Conservation (phyloP, 2,888 invertebrate genomes). For the Diloba caeruleocephala region DNA sequence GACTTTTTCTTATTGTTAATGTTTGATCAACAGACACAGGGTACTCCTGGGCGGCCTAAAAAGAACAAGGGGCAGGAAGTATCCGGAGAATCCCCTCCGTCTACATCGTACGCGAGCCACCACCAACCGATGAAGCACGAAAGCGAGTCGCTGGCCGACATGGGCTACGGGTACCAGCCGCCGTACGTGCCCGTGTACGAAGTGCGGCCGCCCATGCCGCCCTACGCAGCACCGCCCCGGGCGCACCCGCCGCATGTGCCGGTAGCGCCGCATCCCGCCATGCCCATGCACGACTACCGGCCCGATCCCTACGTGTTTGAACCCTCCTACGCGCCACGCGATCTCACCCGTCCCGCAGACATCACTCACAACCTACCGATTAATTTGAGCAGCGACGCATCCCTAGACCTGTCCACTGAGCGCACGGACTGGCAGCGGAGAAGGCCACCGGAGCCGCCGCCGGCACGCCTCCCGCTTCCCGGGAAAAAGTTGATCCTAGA, state of each 20-base stretch:
- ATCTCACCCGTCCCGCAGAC: constrained; percentile 74
- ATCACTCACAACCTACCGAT: constrained; percentile 81
- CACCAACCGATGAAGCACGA: constrained; percentile 76
- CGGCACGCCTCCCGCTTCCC: constrained; percentile 77
- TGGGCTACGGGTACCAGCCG: constrained; percentile 69
- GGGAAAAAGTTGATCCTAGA: constrained; percentile 86
- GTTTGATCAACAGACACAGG: constrained; percentile 68
- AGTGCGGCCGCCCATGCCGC: constrained; percentile 61
- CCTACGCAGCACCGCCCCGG: constrained; percentile 65
- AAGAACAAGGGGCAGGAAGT: constrained; percentile 79
- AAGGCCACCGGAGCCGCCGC: constrained; percentile 77
- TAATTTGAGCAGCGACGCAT: constrained; percentile 85
- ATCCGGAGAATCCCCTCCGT: constrained; percentile 75
- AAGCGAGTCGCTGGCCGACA: constrained; percentile 65
- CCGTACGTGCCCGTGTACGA: constrained; percentile 68
- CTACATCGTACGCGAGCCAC: constrained; percentile 74
- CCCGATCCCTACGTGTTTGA: constrained; percentile 62
- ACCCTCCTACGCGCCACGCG: constrained; percentile 62
- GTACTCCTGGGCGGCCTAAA: constrained; percentile 82
- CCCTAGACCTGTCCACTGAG: constrained; percentile 81
- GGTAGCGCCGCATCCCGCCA: constrained; percentile 57
- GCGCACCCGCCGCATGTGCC: constrained; percentile 62
- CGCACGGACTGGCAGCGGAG: constrained; percentile 80
- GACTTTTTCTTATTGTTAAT: constrained; percentile 3
- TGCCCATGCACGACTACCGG: constrained; percentile 63